Conservation (phyloP, 2,113 vertebrate species). For the Triplophysa siluroides region DNA sequence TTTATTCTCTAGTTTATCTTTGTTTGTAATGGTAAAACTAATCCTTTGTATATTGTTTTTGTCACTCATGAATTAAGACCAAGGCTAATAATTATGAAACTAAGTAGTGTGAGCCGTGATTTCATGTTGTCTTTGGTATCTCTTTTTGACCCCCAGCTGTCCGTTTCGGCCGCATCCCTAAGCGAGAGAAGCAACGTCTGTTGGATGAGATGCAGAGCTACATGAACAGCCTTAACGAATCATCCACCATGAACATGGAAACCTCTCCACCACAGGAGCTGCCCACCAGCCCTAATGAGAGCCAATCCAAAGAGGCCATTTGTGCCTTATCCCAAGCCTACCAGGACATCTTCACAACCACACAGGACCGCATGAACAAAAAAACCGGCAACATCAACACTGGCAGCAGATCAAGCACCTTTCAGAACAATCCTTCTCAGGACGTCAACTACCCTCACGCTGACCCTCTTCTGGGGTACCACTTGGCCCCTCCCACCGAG, state of each 20-base stretch:
- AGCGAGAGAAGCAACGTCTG: slow-evolving; percentile 80
- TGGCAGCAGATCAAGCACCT: slow-evolving; percentile 55
- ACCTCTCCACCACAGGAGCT: slow-evolving; percentile 57
- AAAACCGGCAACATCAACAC: slow-evolving; percentile 53
- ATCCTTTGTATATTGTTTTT: neutral
- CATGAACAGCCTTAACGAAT: slow-evolving; percentile 80
- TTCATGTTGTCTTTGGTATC: slow-evolving; percentile 17
- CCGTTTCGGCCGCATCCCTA: slow-evolving; percentile 80
- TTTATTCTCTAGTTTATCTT: neutral
- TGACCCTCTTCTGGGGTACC: slow-evolving; percentile 58
- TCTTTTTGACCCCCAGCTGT: slow-evolving; percentile 70
- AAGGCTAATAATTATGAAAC: neutral
- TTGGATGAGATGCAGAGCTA: slow-evolving; percentile 82
- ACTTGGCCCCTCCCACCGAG: slow-evolving; percentile 56
- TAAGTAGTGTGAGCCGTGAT: neutral
- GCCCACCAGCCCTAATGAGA: slow-evolving; percentile 59
- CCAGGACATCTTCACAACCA: slow-evolving; percentile 70
- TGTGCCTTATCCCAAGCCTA: slow-evolving; percentile 75
- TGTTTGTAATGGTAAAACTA: neutral
- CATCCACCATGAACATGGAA: slow-evolving; percentile 67
- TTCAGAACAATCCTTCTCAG: slow-evolving; percentile 58
- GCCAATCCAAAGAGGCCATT: slow-evolving; percentile 73
- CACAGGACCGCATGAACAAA: slow-evolving; percentile 63
- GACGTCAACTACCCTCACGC: slow-evolving; percentile 61
- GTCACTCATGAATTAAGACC: neutral